These are phyloP conservation scores for Choreutis nemorana DNA, from an alignment of 2,888 invertebrate species.

Conservation along the genomic window DNA sequence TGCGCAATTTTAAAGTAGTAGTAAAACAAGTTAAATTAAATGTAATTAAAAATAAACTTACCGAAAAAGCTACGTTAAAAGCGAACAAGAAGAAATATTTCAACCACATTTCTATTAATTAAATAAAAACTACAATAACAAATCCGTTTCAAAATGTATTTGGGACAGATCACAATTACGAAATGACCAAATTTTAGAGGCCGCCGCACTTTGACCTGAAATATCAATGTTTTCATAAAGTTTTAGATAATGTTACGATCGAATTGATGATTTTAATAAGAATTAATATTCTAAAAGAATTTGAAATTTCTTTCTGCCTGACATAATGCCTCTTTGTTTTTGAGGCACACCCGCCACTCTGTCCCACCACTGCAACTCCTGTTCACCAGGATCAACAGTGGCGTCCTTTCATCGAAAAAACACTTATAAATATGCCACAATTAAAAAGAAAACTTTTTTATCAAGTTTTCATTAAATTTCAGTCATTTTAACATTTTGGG, in stretches of 20 bases:
- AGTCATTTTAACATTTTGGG: no score
- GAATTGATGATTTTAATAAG: background rate
- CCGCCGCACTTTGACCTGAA: conserved; percentile 15
- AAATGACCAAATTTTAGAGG: conserved; percentile 15
- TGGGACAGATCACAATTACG: conserved; percentile 4
- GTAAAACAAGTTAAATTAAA: conserved; percentile 1
- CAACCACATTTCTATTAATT: conserved; percentile 27
- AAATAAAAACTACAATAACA: conserved; percentile 4
- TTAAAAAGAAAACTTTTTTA: no score
- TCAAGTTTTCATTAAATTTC: no score
- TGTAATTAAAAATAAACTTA: conserved; percentile 19
- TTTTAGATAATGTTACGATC: conserved; percentile 5
- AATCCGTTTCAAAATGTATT: background rate
- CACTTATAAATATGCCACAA: no score
- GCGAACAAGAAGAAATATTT: conserved; percentile 23
- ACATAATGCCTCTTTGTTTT: no score
- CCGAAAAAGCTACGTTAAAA: conserved; percentile 25
- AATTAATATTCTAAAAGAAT: no score
- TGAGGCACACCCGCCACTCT: no score
- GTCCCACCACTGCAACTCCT: no score
- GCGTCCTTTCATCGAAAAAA: no score
- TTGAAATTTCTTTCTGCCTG: no score
- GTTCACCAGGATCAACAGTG: no score
- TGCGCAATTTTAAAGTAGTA: conserved; percentile 1
- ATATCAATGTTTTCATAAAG: conserved; percentile 15